Evolutionary conservation across 2,888 invertebrate species (phyloP), one percentile per base, ranked within the genome.

Genomic region (Arctia plantaginis): DNA sequence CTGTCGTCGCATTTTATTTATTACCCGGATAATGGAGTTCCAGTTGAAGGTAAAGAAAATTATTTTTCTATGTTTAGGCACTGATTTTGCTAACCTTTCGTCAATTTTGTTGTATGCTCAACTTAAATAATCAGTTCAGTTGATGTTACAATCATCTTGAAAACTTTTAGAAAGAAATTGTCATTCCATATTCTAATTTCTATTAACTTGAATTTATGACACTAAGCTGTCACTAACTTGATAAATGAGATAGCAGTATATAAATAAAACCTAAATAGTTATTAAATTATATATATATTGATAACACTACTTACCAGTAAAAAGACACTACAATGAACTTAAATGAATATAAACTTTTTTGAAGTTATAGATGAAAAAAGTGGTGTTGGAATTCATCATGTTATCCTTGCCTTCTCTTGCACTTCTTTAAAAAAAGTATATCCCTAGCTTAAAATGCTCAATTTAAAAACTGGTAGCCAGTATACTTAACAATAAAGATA

Each of bases 1-100:
- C 80, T 93, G 55, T 92, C 94, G 51, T 96, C 96, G 20, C 97
- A 97, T 90, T 97, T 97, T 88, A 96, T 94, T 74, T 97, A 97
- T 86, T 94, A 93, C 77, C 96, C 97, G 0, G 97, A 97, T 80
- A 92, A 91, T 84, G 92, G 93, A 74, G 89, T 92, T 78, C 96
- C 96, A 12, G 91, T 95, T 65, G 92, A 95, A 91, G 96, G 96
- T 93, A 93, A 94, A 88, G 80, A 59, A 35, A n/a, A 18, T 41
- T 30, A 23, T 33, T 33, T 33, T 47, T 18, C 6, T 15, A 30
- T 39, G 8, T n/a, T 13, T 39, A 35, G 20, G 8, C 13, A 35
- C 0, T 66, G 4, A 20, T 23, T 20, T 35, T 23, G 3, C 7
- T 65, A 65, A 35, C 33, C 35, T 65, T 35, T 62, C 27, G 18